These are phyloP conservation scores for Schizopygopsis malacanthus DNA, from an alignment of 2,797 vertebrate genomes.

Conservation along the genomic window DNA sequence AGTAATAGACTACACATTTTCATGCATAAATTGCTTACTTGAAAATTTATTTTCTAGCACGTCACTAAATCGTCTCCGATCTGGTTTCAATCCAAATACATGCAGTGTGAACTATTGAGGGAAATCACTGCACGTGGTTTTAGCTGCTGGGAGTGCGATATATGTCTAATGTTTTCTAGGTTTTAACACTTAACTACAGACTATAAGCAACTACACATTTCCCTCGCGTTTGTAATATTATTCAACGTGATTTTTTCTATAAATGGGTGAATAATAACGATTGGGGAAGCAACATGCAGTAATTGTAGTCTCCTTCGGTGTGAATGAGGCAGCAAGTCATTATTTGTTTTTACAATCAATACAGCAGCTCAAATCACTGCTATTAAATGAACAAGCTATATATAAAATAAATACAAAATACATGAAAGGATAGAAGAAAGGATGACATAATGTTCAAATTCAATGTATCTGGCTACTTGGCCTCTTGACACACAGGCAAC, in stretches of 20 bases:
- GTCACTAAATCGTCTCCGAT: not conserved
- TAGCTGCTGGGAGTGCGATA: constrained; percentile 30
- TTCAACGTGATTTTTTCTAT: not conserved
- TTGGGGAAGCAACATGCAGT: constrained; percentile 25
- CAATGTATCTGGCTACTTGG: constrained; percentile 24
- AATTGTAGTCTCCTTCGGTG: not conserved
- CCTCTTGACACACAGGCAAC: constrained; percentile 42
- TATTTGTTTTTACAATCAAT: constrained; percentile 3
- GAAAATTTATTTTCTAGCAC: not conserved
- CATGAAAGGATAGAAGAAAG: not conserved
- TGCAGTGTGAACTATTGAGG: constrained; percentile 33
- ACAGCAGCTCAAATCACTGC: constrained; percentile 18
- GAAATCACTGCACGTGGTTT: constrained; percentile 54
- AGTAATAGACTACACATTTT: constrained; percentile 26
- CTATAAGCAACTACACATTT: constrained; percentile 47
- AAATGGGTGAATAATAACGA: constrained; percentile 28
- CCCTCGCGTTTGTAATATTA: constrained; percentile 19
- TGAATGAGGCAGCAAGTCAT: not conserved
- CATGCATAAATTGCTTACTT: constrained; percentile 35
- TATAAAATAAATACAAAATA: not conserved
- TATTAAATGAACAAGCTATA: not conserved
- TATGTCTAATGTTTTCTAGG: constrained; percentile 47
- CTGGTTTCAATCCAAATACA: constrained; percentile 6
- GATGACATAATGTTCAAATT: not conserved
- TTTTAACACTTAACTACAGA: constrained; percentile 50